Evolutionary conservation across 2,113 vertebrate genomes (phyloP).

Genomic region (Micromys minutus): DNA sequence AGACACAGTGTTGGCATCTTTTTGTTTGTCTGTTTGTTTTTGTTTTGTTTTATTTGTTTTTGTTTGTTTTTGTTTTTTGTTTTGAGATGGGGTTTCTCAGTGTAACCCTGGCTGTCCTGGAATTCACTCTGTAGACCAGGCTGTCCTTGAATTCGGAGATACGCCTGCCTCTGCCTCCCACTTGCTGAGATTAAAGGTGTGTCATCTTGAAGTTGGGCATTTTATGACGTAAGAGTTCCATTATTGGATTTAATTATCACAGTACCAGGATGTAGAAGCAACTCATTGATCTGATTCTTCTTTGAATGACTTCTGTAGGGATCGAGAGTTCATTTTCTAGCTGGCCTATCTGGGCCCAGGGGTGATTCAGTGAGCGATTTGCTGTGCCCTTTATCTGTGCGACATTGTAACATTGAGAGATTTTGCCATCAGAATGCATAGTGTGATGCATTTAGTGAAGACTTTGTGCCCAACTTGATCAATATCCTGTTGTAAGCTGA

Average conservation of each 20-base stretch:
- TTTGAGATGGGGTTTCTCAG: not conserved
- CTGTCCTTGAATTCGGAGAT: not conserved
- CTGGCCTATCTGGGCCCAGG: not conserved
- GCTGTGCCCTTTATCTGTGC: not conserved
- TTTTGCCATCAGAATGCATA: not conserved
- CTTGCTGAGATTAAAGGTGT: not conserved
- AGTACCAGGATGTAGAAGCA: not conserved
- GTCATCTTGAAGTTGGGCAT: slow-evolving; percentile 2
- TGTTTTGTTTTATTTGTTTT: not conserved
- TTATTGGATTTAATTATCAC: not conserved
- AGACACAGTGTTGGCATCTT: not conserved
- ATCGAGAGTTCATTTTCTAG: not conserved
- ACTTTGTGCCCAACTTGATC: not conserved
- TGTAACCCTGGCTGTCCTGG: not conserved
- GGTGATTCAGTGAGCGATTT: not conserved
- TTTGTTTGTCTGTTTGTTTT: not conserved
- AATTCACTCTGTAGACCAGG: not conserved
- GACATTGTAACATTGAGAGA: not conserved
- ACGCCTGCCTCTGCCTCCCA: not conserved
- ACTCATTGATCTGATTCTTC: not conserved
- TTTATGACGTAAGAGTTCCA: not conserved
- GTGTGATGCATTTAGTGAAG: not conserved
- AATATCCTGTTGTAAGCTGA: not conserved
- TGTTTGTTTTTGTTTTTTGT: not conserved
- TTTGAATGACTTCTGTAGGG: not conserved